These are phyloP conservation scores for Suncus etruscus DNA, from an alignment of 2,113 vertebrate genomes.

Conservation along the genomic window DNA sequence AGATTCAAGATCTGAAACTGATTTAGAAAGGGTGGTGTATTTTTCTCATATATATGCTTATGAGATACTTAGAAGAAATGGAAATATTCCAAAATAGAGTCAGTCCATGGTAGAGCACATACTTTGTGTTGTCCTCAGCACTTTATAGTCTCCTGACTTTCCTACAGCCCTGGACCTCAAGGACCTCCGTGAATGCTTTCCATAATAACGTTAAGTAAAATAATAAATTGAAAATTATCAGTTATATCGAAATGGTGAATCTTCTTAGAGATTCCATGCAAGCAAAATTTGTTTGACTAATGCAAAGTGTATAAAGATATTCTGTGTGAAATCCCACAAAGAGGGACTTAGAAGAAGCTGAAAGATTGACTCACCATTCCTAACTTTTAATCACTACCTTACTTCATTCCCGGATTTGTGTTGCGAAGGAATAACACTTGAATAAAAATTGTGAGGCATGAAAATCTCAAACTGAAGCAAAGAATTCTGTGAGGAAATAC, in stretches of 20 bases:
- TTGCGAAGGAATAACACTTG: not conserved
- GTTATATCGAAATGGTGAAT: conserved; percentile 9
- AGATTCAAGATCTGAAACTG: not conserved
- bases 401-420: not conserved
- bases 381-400: conserved; percentile 9
- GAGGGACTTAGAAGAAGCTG: not conserved
- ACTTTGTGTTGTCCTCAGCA: too few species aligned
- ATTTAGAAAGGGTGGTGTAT: conserved; percentile 14
- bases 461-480: not conserved
- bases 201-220: too few species aligned
- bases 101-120: too few species aligned
- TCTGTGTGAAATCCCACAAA: conserved; percentile 22
- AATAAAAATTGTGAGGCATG: not conserved
- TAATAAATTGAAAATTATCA: not conserved
- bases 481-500: not conserved
- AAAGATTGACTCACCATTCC: conserved; percentile 6
- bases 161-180: too few species aligned
- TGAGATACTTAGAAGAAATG: not conserved
- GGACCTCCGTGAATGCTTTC: too few species aligned
- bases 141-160: too few species aligned
- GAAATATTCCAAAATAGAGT: conserved; percentile 1
- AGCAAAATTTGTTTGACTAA: conserved; percentile 43
- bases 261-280: not conserved
- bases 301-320: not conserved
- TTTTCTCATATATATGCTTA: conserved; percentile 41